Conservation (phyloP, 1,140 invertebrate genomes). For the Copidosoma floridanum region DNA sequence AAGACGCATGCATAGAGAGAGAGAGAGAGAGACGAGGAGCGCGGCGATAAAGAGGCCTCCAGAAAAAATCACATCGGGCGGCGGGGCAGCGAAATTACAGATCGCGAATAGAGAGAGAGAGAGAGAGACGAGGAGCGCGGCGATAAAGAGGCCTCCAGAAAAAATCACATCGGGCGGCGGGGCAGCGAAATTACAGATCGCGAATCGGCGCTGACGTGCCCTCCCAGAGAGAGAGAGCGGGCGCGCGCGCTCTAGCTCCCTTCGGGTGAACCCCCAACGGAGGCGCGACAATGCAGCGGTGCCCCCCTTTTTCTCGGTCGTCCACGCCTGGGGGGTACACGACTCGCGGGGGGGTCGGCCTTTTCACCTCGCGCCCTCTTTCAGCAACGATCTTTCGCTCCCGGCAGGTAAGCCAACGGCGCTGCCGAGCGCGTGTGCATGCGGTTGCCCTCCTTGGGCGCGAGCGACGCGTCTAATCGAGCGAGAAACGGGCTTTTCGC, state of each 20-base stretch:
- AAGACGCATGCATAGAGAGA: background rate
- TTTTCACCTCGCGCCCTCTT: background rate
- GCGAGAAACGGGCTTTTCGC: too few species aligned
- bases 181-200: constrained; percentile 54
- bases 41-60: too few species aligned
- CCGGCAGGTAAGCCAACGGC: background rate
- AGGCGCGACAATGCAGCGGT: constrained; percentile 30
- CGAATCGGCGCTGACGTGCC: too few species aligned
- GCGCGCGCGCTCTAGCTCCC: constrained; percentile 46
- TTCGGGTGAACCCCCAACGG: constrained; percentile 35
- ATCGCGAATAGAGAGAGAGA: constrained; percentile 49
- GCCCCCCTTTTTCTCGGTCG: too few species aligned
- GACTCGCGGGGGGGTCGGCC: background rate
- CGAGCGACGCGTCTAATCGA: background rate
- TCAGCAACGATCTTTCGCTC: background rate
- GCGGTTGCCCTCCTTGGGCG: too few species aligned
- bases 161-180: constrained; percentile 46
- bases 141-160: too few species aligned
- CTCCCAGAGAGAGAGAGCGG: too few species aligned
- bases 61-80: constrained; percentile 44
- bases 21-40: constrained; percentile 1
- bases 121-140: constrained; percentile 1
- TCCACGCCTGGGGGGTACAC: background rate
- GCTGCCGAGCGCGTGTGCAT: background rate
- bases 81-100: constrained; percentile 53